phyloP scores from a whole-genome alignment of 2,888 invertebrate genomes.

The Nephrotoma guestfalica region DNA sequence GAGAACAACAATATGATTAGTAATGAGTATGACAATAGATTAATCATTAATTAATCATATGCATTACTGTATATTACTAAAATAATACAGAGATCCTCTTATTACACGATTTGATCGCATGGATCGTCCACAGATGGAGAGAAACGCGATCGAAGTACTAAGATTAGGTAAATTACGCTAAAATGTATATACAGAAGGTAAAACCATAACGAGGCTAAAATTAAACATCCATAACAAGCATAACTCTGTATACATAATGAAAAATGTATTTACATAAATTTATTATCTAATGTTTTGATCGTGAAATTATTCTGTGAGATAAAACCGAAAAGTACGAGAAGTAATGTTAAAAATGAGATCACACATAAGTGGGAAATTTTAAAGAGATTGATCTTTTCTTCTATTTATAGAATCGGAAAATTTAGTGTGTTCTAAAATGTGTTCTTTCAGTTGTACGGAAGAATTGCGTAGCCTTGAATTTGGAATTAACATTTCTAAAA shows the following conservation, averaged over 20 bases:
- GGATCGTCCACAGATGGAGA: too few species aligned
- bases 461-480: too few species aligned
- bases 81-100: too few species aligned
- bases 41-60: too few species aligned
- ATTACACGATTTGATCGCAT: too few species aligned
- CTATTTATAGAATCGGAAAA: neutral
- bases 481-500: too few species aligned
- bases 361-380: neutral
- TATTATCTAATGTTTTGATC: neutral
- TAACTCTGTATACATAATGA: neutral
- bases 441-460: too few species aligned
- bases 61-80: too few species aligned
- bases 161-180: too few species aligned
- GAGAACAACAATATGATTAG: neutral
- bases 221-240: neutral
- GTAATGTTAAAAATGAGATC: neutral
- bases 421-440: neutral
- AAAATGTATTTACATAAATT: neutral
- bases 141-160: too few species aligned
- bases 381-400: neutral
- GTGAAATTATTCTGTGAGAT: neutral
- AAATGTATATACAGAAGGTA: too few species aligned
- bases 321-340: neutral
- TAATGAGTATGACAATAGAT: too few species aligned
- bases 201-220: neutral